Evolutionary conservation across 2,888 invertebrate species (phyloP).

Genomic region (Heteropelma amictum): DNA sequence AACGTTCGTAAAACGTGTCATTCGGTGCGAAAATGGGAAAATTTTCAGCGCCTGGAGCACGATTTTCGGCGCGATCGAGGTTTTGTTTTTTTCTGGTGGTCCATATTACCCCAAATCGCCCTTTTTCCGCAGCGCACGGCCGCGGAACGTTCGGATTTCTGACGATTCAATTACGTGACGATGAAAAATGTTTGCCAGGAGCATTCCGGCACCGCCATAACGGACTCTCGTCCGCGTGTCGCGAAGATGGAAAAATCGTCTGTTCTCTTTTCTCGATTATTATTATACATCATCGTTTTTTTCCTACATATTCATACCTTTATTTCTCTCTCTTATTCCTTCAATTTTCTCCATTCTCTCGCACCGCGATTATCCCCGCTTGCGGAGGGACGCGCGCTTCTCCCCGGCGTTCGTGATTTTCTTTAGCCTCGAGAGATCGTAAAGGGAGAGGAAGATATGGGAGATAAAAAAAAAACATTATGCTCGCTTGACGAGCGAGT

Average conservation of each 20-base stretch:
- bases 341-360: neutral
- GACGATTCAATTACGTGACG: slow-evolving; percentile 65
- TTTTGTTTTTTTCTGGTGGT: neutral
- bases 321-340: slow-evolving; percentile 25
- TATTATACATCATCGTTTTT: slow-evolving; percentile 25
- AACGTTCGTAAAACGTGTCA: too few relatives aligned
- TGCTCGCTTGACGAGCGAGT: slow-evolving; percentile 13
- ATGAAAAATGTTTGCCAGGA: slow-evolving; percentile 19
- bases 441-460: neutral
- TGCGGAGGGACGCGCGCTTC: neutral
- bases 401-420: neutral
- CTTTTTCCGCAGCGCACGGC: slow-evolving; percentile 6
- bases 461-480: slow-evolving; percentile 21
- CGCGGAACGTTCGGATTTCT: slow-evolving; percentile 56
- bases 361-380: neutral
- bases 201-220: neutral
- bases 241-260: slow-evolving; percentile 35
- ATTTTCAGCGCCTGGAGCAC: too few relatives aligned
- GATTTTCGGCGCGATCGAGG: neutral
- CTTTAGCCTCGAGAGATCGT: neutral
- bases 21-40: too few relatives aligned
- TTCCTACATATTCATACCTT: neutral
- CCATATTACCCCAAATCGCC: slow-evolving; percentile 1
- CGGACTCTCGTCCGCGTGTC: neutral
- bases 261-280: slow-evolving; percentile 23